Evolutionary conservation across 2,113 vertebrate genomes (phyloP), one percentile per base, ranked within the genome.

Genomic region (Barnardius zonarius): DNA sequence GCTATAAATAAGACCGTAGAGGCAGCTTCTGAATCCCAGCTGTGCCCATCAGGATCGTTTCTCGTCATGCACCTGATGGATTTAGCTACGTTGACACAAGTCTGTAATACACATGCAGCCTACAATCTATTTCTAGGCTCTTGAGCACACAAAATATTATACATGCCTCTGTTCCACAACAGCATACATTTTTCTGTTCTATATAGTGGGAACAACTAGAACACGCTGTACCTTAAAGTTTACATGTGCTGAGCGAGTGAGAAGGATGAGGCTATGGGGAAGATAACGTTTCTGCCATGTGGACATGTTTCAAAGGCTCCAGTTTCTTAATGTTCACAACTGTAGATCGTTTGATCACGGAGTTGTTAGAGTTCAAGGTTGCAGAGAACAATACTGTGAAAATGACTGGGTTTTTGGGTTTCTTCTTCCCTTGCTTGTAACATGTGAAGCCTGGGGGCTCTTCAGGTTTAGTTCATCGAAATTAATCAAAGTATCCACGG

Each of bases 151-250:
- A 11, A 64, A 75, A 33, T 52, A 84, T 69, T 94, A 49, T 23
- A 51, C 81, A n/a, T 84, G 86, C 83, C 49, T 86, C 62, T 76
- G 54, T 33, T 93, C 88, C 0, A 0, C 62, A 81, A 9, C 49
- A 72, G 41, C 70, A 37, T 87, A 22, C 37, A 19, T 76, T 89
- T 89, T 84, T 55, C 48, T 73, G 62, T 80, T 73, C 35, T 24
- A 17, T 82, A 48, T 92, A 85, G 86, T 87, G 86, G 81, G 86
- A 95, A 69, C 80, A 88, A 83, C 55, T 94, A 79, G 83, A 94
- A 52, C 86, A 87, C 31, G 49, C 63, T 66, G 70, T 76, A 73
- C 81, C 83, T 76, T 83, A 85, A 93, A 66, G 41, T 85, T 89
- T 46, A 67, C 74, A 89, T 91, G 67, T 94, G 83, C 70, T 74